Percentiles rank a stretch among this genome's conserved stretches.
phyloP scores from a whole-genome alignment of 2,113 vertebrate species.

The Ictalurus punctatus region DNA sequence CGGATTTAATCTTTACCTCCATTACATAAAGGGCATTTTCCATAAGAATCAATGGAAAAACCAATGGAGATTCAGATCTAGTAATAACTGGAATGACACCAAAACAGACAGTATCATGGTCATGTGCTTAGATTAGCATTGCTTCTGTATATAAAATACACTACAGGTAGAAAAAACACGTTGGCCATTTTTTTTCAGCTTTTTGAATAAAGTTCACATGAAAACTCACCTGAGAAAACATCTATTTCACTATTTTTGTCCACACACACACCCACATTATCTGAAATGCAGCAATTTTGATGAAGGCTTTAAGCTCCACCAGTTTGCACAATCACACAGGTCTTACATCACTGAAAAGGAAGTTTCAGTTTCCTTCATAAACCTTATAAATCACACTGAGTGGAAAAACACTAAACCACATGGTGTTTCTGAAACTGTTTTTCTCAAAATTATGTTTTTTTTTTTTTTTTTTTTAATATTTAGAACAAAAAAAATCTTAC shows the following conservation, averaged over 20 bases:
- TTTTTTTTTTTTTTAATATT: too few relatives aligned
- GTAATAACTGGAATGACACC: neutral
- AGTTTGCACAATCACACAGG: neutral
- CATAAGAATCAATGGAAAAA: neutral
- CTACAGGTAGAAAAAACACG: neutral
- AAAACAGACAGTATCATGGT: neutral
- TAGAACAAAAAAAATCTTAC: too few relatives aligned
- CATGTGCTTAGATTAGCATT: neutral
- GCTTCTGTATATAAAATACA: neutral
- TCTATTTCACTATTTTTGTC: too few relatives aligned
- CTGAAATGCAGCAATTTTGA: neutral
- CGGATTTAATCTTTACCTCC: neutral
- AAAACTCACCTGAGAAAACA: neutral
- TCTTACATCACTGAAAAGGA: neutral
- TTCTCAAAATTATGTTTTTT: too few relatives aligned
- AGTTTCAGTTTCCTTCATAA: neutral
- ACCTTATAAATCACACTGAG: neutral
- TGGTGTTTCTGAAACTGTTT: too few relatives aligned
- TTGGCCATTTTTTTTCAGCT: neutral
- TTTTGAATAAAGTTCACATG: neutral
- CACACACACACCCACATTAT: neutral
- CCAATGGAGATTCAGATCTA: neutral
- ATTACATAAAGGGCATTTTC: neutral
- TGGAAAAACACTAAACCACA: too few relatives aligned
- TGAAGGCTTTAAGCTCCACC: neutral